Conservation (phyloP, 2,113 vertebrate genomes). For the Rhinogobius similis region DNA sequence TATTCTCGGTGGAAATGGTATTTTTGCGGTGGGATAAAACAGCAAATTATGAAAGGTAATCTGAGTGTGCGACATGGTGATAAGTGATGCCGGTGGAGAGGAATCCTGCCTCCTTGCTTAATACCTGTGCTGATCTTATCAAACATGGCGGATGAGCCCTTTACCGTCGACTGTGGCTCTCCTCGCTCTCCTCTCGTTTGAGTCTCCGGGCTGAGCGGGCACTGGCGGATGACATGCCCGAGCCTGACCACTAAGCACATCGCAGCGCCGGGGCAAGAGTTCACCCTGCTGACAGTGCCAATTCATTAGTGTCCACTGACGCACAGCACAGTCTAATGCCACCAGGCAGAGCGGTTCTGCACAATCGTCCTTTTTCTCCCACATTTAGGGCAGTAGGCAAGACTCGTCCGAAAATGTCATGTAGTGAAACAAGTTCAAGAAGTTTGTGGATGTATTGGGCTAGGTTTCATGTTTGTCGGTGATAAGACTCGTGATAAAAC, state of each 20-base stretch:
- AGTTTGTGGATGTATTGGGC: background rate
- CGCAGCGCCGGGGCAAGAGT: slow-evolving; percentile 44
- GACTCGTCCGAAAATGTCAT: slow-evolving; percentile 22
- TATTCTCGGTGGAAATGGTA: slow-evolving; percentile 17
- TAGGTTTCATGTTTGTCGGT: too few species aligned
- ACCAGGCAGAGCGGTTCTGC: slow-evolving; percentile 50
- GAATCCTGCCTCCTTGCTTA: slow-evolving; percentile 41
- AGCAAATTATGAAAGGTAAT: slow-evolving; percentile 53
- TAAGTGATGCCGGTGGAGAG: slow-evolving; percentile 50
- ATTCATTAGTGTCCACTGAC: slow-evolving; percentile 74
- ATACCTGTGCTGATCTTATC: slow-evolving; percentile 50
- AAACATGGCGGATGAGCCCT: slow-evolving; percentile 39
- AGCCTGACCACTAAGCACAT: slow-evolving; percentile 65
- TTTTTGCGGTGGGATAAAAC: slow-evolving; percentile 38
- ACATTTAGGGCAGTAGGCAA: slow-evolving; percentile 7
- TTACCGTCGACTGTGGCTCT: slow-evolving; percentile 15
- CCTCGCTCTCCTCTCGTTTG: slow-evolving; percentile 44
- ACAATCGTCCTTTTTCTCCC: slow-evolving; percentile 3
- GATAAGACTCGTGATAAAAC: too few species aligned
- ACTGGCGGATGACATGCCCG: slow-evolving; percentile 54
- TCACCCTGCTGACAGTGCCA: slow-evolving; percentile 66
- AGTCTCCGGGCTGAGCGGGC: slow-evolving; percentile 47
- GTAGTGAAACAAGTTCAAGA: background rate
- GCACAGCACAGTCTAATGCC: slow-evolving; percentile 57
- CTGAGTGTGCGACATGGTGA: slow-evolving; percentile 56